These are phyloP conservation scores for Trichogramma dendrolimi DNA, from an alignment of 2,888 invertebrate species.

Conservation along the genomic window DNA sequence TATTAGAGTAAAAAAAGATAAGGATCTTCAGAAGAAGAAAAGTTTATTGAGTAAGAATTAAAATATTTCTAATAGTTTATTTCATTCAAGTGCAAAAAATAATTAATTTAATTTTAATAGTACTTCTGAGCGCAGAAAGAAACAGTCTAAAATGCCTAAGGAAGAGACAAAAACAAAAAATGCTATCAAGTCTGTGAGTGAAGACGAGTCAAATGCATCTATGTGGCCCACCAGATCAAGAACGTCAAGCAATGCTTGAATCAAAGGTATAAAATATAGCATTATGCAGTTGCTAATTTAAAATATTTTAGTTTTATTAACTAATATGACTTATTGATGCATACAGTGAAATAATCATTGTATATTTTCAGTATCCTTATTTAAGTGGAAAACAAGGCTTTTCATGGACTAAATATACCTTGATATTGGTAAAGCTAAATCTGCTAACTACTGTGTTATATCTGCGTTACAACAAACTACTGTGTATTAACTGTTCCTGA, in stretches of 20 bases:
- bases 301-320: slow-evolving; percentile 11
- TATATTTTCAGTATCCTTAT: slow-evolving; percentile 60
- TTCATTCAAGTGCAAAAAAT: background rate
- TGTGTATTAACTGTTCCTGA: slow-evolving; percentile 84
- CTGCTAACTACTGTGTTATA: slow-evolving; percentile 89
- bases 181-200: slow-evolving; percentile 43
- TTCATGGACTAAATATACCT: slow-evolving; percentile 75
- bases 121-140: slow-evolving; percentile 39
- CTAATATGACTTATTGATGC: slow-evolving; percentile 3
- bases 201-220: slow-evolving; percentile 48
- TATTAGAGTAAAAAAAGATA: slow-evolving; percentile 47
- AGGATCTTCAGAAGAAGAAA: slow-evolving; percentile 43
- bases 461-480: slow-evolving; percentile 81
- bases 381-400: slow-evolving; percentile 69
- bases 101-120: slow-evolving; percentile 5
- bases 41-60: slow-evolving; percentile 32
- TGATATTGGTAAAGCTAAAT: slow-evolving; percentile 66
- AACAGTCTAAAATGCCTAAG: slow-evolving; percentile 47
- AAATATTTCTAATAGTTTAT: background rate
- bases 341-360: background rate
- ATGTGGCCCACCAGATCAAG: slow-evolving; percentile 42
- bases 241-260: slow-evolving; percentile 39
- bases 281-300: slow-evolving; percentile 5
- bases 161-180: slow-evolving; percentile 42
- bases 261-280: slow-evolving; percentile 39